Evolutionary conservation across 1,140 invertebrate genomes (phyloP).

Genomic region (Phymastichus coffea): DNA sequence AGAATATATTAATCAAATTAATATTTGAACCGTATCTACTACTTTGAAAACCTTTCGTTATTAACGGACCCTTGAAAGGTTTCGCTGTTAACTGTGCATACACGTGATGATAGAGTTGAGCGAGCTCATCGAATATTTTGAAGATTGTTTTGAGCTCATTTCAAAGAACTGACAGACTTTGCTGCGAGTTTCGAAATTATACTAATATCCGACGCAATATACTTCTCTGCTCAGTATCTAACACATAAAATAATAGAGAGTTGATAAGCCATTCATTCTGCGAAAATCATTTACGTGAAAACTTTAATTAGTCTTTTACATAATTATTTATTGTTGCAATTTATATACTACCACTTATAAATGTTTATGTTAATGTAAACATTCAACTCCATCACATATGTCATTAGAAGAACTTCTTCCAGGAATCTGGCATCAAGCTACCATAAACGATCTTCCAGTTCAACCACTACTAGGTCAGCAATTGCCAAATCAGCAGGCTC

Average conservation of each 20-base stretch:
- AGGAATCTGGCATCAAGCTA: too few species aligned
- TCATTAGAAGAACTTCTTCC: too few species aligned
- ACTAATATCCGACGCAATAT: constrained; percentile 71
- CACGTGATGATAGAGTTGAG: constrained; percentile 93
- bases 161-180: constrained; percentile 72
- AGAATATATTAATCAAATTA: not conserved
- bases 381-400: too few species aligned
- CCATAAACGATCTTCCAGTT: too few species aligned
- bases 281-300: not conserved
- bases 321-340: not conserved
- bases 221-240: constrained; percentile 72
- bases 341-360: not conserved
- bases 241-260: constrained; percentile 51
- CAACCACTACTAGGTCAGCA: too few species aligned
- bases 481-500: too few species aligned
- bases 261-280: not conserved
- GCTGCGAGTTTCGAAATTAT: constrained; percentile 73
- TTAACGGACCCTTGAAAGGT: constrained; percentile 69
- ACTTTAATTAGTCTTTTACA: constrained; percentile 7
- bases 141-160: constrained; percentile 78
- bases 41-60: not conserved
- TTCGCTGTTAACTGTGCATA: constrained; percentile 90
- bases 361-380: not conserved
- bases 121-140: constrained; percentile 87
- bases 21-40: not conserved